Evolutionary conservation across 2,113 vertebrate genomes (phyloP).

Genomic region (Pica pica): DNA sequence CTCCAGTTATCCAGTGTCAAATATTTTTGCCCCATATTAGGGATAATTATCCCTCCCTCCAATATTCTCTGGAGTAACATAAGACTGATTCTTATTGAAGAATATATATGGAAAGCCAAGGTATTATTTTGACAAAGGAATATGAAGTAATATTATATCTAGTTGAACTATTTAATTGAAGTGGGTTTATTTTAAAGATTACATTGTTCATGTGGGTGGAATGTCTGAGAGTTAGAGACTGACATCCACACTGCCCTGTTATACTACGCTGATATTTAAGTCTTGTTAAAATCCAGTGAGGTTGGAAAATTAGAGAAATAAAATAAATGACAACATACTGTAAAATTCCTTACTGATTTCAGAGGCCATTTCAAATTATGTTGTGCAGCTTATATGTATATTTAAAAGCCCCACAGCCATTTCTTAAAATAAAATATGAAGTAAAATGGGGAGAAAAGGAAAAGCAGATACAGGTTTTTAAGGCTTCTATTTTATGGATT

Average conservation of each 20-base stretch:
- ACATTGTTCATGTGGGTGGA: neutral
- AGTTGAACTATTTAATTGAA: neutral
- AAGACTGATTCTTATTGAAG: neutral
- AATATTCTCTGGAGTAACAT: neutral
- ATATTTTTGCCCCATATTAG: neutral
- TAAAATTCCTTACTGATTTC: conserved; percentile 19
- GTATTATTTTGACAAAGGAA: neutral
- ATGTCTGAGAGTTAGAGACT: neutral
- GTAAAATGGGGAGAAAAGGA: neutral
- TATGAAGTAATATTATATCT: neutral
- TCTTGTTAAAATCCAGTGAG: conserved; percentile 41
- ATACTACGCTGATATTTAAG: neutral
- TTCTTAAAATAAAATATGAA: neutral
- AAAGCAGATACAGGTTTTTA: neutral
- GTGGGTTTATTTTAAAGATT: neutral
- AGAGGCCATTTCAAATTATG: neutral
- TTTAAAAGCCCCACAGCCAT: neutral
- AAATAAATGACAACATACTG: neutral
- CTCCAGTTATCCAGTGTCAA: neutral
- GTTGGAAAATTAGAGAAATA: conserved; percentile 1
- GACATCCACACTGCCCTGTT: neutral
- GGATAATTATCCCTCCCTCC: neutral
- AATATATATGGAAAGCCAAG: neutral
- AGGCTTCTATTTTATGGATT: neutral
- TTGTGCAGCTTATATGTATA: neutral